These are phyloP conservation scores for Tympanuchus pallidicinctus DNA, from an alignment of 2,113 vertebrate genomes.

Conservation along the genomic window DNA sequence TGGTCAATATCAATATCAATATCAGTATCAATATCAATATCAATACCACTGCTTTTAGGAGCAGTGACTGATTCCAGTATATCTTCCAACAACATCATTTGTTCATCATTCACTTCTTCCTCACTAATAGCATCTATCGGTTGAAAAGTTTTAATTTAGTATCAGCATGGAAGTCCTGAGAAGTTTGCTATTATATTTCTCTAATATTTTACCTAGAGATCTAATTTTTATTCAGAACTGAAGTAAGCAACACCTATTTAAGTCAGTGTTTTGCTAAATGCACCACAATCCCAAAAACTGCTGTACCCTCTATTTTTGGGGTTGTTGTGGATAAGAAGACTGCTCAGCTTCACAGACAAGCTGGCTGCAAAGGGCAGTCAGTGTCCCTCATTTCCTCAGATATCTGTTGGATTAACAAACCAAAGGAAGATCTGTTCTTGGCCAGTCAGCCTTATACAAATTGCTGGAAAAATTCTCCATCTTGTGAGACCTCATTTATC, in stretches of 20 bases:
- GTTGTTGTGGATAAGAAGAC: neutral
- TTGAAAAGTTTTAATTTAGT: neutral
- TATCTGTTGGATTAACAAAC: neutral
- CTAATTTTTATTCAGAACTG: neutral
- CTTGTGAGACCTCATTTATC: neutral
- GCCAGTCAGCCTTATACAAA: constrained; percentile 13
- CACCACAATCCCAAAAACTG: neutral
- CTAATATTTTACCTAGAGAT: neutral
- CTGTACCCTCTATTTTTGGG: neutral
- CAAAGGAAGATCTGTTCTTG: constrained; percentile 1
- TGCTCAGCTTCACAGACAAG: neutral
- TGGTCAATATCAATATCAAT: neutral
- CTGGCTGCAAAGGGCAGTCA: neutral
- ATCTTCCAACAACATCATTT: neutral
- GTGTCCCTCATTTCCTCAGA: neutral
- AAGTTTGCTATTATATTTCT: neutral
- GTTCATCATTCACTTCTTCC: neutral
- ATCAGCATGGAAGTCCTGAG: neutral
- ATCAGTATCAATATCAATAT: neutral
- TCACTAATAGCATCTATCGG: neutral
- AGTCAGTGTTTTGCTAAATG: neutral
- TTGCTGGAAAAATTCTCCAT: constrained; percentile 1
- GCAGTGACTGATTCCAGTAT: neutral
- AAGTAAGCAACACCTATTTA: neutral
- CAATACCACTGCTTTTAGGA: neutral